A percentile compares a stretch with the other conserved stretches of the same genome.
These are phyloP conservation scores for Microcebus jonahi DNA, from an alignment of 2,113 vertebrate genomes.

Conservation along the genomic window DNA sequence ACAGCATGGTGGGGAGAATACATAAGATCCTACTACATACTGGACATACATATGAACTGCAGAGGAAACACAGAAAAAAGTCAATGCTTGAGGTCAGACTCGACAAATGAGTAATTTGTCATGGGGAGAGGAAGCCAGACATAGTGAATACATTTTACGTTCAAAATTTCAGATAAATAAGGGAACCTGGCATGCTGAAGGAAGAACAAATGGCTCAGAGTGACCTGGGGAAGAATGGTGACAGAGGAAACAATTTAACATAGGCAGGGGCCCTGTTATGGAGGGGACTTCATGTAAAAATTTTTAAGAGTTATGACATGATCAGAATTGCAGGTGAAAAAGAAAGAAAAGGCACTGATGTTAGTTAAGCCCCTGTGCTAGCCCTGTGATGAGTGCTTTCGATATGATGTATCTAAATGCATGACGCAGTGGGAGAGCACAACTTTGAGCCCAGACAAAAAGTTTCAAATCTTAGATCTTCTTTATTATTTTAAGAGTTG, in stretches of 20 bases:
- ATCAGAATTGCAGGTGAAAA: not conserved
- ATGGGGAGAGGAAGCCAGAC: not conserved
- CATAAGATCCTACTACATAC: not conserved
- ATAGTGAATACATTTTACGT: not conserved
- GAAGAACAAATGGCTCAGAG: not conserved
- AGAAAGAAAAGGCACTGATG: not conserved
- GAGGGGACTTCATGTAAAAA: not conserved
- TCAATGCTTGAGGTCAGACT: not conserved
- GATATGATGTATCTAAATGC: not conserved
- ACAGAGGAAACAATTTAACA: not conserved
- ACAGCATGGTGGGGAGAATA: not conserved
- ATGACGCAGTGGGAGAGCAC: not conserved
- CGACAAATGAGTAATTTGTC: not conserved
- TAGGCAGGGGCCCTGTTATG: not conserved
- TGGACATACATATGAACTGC: not conserved
- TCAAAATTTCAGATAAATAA: slow-evolving; percentile 9
- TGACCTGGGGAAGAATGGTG: not conserved
- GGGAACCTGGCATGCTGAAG: not conserved
- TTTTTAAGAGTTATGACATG: not conserved
- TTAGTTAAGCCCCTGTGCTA: not conserved
- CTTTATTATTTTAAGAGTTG: not conserved
- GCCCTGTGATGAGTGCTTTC: not conserved
- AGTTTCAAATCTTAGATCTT: not conserved
- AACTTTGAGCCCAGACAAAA: not conserved
- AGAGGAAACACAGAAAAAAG: not conserved